Percentiles rank a stretch among this genome's conserved stretches.
These are phyloP conservation scores for Mimachlamys varia DNA, from an alignment of 2,888 invertebrate genomes.

Conservation along the genomic window DNA sequence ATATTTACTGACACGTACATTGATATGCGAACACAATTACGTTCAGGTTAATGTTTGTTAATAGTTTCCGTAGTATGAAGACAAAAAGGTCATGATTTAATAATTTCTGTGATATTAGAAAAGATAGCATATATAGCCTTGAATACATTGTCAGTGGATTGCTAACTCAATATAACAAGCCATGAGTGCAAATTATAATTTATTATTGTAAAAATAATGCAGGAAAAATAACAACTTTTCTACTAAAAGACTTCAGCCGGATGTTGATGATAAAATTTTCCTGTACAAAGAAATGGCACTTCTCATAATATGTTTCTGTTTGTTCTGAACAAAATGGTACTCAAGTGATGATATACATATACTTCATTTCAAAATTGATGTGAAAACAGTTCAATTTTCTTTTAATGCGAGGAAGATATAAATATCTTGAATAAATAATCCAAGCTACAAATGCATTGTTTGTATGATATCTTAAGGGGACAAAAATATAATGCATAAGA, in stretches of 20 bases:
- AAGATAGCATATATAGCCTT: no score
- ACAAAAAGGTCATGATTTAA: no score
- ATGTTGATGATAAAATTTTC: neutral
- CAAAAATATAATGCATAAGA: no score
- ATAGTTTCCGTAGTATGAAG: no score
- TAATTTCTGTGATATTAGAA: no score
- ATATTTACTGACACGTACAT: no score
- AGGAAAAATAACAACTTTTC: neutral
- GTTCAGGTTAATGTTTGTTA: no score
- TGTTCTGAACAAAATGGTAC: neutral
- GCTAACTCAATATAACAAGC: no score
- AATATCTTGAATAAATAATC: neutral
- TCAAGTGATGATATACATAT: neutral
- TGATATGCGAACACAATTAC: no score
- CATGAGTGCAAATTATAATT: no score
- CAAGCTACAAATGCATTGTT: neutral
- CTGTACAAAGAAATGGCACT: neutral
- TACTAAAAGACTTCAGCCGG: neutral
- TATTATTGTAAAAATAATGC: neutral
- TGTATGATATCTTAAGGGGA: no score
- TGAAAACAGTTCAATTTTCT: neutral
- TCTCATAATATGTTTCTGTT: neutral
- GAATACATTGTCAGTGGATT: no score
- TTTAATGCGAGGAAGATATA: neutral
- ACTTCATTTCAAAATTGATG: neutral